A percentile compares a stretch with the other conserved stretches of the same genome.
Conservation (phyloP, 2,888 invertebrate species). For the Scrobipalpa costella region DNA sequence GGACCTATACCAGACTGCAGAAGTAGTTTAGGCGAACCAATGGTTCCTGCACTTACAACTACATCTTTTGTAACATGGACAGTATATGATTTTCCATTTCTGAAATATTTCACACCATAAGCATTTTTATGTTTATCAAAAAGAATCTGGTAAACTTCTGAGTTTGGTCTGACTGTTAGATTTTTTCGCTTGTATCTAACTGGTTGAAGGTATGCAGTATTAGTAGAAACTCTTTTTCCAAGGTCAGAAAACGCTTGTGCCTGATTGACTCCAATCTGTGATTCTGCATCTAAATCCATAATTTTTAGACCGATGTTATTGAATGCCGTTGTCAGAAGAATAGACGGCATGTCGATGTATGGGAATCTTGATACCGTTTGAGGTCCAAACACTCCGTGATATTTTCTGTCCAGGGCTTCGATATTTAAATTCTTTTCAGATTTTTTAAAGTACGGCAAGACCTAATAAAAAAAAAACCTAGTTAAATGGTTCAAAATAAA, state of each 20-base stretch:
- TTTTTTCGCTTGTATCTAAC: conserved; percentile 78
- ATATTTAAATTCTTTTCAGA: conserved; percentile 81
- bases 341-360: conserved; percentile 80
- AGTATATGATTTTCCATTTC: conserved; percentile 40
- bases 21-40: conserved; percentile 60
- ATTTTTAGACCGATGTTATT: conserved; percentile 79
- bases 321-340: conserved; percentile 78
- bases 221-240: conserved; percentile 83
- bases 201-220: conserved; percentile 83
- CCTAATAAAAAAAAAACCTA: conserved; percentile 49
- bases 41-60: conserved; percentile 56
- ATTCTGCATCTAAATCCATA: conserved; percentile 75
- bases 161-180: conserved; percentile 70
- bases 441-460: conserved; percentile 85
- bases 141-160: conserved; percentile 78
- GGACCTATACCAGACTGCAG: conserved; percentile 69
- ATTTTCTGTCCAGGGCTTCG: conserved; percentile 69
- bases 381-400: conserved; percentile 82
- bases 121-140: conserved; percentile 70
- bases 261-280: conserved; percentile 79
- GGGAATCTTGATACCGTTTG: conserved; percentile 82
- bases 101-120: conserved; percentile 54
- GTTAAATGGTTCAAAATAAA: background rate
- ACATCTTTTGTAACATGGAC: conserved; percentile 62
- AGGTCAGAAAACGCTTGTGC: conserved; percentile 78